Evolutionary conservation across 2,797 vertebrate species (phyloP), one percentile per base, ranked within the genome.

Genomic region (Mycteria americana): DNA sequence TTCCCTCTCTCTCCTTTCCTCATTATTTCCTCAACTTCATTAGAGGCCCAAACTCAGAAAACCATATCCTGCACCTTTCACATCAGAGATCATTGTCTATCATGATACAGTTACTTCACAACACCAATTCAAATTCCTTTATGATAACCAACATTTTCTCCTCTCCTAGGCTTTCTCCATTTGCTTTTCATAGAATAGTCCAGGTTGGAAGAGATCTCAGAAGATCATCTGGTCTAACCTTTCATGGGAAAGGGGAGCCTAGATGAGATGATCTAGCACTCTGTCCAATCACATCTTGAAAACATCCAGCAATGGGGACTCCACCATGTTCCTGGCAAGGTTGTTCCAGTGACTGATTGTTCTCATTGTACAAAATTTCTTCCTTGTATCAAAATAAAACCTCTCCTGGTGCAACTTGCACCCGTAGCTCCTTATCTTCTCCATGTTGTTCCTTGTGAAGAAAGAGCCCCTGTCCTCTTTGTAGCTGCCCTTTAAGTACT

Each of bases 241-340:
- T 50, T 41, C 17, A 13, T 13, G 19, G 7, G 25, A 81, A 12
- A 48, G 9, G 9, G 22, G 30, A 88, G 13, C 6, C 33, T 30
- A 72, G 9, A 8, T 11, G 22, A 68, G 17, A 54, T 54, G 51
- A 37, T 22, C 24, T 8, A 37, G 7, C 9, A 70, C 1, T 6
- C 5, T 24, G 1, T 19, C 28, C 51, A 63, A 39, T 14, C 0
- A 1, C 5, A 17, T 25, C 6, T 8, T 39, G 41, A 56, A 80
- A 84, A 56, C 10, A 31, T 39, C 9, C n/a, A 57, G 46, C 10
- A 68, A 4, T 3, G 24, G 22, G 22, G 43, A 70, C 23, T 67
- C 28, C 15, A 43, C 10, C 16, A 22, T 11, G 13, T 25, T 11
- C 18, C 9, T 37, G 3, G 13, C 28, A 28, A 67, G 10, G 13